Base-by-base conservation (phyloP, 2,888 invertebrate species). In the Eupithecia centaureata region DNA sequence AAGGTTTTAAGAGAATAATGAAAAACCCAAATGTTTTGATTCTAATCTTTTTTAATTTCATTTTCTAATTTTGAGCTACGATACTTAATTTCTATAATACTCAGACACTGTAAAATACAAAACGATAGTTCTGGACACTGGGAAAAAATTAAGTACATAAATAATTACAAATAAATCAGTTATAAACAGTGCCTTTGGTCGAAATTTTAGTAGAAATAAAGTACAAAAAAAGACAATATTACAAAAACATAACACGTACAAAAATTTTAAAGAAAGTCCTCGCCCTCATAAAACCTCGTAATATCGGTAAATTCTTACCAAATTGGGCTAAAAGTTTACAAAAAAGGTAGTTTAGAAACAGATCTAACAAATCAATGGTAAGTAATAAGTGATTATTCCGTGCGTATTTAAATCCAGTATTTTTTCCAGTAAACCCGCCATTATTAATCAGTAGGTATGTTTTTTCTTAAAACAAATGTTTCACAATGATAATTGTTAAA, bases 41-140 rank as follows among this genome's bases (percentile, higher is more conserved):
- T 8, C 10, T 5, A 22, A 12, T 59, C 38, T 54, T 35, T 51
- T 67, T 25, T 57, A 32, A 30, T 51, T 35, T 62, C 12, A 15
- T 52, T 42, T 60, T 7, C 2, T 62, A 7, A 64, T 38, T 52
- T 68, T 60, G 27, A 8, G 54, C 63, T 61, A 60, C 10, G 25
- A 65, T 47, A 61, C 73, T 76, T 76, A 76, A 56, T 51, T 68
- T 25, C 69, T 73, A 73, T 76, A 76, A 85, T 85, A 85, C 85
- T 85, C 79, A 78, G 77, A 81, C 80, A 80, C 78, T 76, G 78
- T 71, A 64, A 35, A 70, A 74, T 67, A 77, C 47, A 64, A 67
- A 73, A 65, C 63, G 59, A 63, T 63, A 57, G 25, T 62, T 38
- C 51, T 18, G 30, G 68, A 64, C 18, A 47, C 47, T 47, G 47